These are phyloP conservation scores for Aphaenogaster floridana DNA, from an alignment of 1,140 invertebrate genomes.

Conservation along the genomic window DNA sequence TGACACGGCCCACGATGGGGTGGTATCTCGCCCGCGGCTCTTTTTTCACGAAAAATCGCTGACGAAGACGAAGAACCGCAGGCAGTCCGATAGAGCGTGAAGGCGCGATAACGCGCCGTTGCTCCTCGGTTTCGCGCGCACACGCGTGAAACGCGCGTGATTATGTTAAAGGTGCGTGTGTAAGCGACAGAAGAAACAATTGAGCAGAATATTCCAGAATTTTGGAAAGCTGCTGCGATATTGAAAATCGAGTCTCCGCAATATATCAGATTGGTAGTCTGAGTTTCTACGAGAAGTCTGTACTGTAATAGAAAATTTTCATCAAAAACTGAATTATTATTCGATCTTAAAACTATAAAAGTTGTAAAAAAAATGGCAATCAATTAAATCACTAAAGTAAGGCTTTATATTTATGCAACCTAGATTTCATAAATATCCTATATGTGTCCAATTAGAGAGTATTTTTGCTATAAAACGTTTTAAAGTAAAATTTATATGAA, in stretches of 20 bases:
- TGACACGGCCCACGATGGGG: constrained; percentile 37
- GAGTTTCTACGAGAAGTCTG: neutral
- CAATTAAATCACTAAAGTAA: neutral
- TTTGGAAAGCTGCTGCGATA: neutral
- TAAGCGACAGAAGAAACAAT: neutral
- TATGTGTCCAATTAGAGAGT: neutral
- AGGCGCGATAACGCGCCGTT: constrained; percentile 69
- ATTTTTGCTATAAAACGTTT: neutral
- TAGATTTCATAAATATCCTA: neutral
- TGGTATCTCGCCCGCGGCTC: constrained; percentile 36
- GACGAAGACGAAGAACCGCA: constrained; percentile 72
- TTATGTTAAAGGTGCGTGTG: neutral
- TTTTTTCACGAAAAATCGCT: constrained; percentile 70
- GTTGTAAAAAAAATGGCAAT: neutral
- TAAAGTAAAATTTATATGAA: neutral
- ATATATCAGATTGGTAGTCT: neutral
- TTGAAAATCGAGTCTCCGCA: neutral
- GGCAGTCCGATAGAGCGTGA: constrained; percentile 72
- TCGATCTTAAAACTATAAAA: neutral
- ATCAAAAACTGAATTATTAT: neutral
- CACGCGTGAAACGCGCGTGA: constrained; percentile 33
- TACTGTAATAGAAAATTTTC: neutral
- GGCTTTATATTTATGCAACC: neutral
- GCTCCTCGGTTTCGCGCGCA: constrained; percentile 60
- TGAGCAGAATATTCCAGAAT: neutral